Conservation (phyloP, 2,113 vertebrate species). For the Elephantulus edwardii region DNA sequence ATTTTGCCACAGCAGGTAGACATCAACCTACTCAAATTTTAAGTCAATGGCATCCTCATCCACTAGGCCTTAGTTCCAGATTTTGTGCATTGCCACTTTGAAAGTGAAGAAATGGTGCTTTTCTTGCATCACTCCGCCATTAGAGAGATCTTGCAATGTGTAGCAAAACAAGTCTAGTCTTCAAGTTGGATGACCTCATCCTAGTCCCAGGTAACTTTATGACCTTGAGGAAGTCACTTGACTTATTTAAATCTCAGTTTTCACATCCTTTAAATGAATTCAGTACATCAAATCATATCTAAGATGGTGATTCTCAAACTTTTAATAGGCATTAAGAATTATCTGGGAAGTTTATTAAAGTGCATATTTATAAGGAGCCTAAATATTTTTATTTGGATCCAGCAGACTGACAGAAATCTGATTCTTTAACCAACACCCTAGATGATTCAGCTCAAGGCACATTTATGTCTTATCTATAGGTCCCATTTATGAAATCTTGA, state of each 20-base stretch:
- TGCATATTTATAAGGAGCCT: neutral
- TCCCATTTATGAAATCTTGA: neutral
- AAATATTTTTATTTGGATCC: neutral
- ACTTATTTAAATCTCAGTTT: neutral
- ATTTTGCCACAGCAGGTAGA: neutral
- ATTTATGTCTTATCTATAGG: no score
- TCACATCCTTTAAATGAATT: neutral
- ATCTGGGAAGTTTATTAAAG: neutral
- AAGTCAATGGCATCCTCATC: neutral
- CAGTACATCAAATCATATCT: neutral
- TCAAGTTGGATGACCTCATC: neutral
- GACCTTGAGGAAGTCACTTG: neutral
- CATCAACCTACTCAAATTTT: neutral
- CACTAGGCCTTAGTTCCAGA: neutral
- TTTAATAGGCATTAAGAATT: neutral
- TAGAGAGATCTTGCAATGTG: neutral
- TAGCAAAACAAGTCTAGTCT: neutral
- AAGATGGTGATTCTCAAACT: neutral
- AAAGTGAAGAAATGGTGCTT: neutral
- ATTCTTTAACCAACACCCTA: neutral
- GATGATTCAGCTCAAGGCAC: neutral
- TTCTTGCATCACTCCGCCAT: neutral
- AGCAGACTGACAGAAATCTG: neutral
- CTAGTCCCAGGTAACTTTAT: neutral
- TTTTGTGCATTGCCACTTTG: neutral